Evolutionary conservation across 37 sponge, comb jelly and placozoan species (phyloP), one percentile per base, ranked within the genome.

Genomic region (Ephydatia muelleri): DNA sequence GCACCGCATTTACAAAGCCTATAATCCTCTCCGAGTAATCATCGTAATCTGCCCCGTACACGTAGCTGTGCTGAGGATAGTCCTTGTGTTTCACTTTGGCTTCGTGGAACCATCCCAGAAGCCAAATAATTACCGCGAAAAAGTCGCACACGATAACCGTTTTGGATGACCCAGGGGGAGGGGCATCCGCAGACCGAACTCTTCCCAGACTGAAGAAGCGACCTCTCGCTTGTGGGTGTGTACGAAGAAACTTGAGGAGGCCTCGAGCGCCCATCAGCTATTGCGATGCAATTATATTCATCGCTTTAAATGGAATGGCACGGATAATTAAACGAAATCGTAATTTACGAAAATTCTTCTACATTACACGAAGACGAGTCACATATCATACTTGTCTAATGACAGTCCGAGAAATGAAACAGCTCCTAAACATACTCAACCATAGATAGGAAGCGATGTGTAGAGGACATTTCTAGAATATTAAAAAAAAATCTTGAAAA

Each of bases 251-350:
- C 28, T 84, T 86, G 36, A 71, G 86, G 0, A 86, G 75, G 0
- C 86, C 73, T 11, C 27, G 26, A 16, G 79, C 79, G 27, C 86
- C 86, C 86, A 86, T 86, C 67, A n/a, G n/a, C n/a, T n/a, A n/a
- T n/a, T n/a, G n/a, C n/a, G n/a, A n/a, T n/a, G n/a, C n/a, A n/a
- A n/a, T n/a, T n/a, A n/a, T n/a, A n/a, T n/a, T n/a, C n/a, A n/a
- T n/a, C n/a, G n/a, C n/a, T n/a, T n/a, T n/a, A n/a, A n/a, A n/a
- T n/a, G n/a, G n/a, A n/a, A n/a, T n/a, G n/a, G n/a, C n/a, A n/a
- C n/a, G n/a, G n/a, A n/a, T n/a, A n/a, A n/a, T n/a, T n/a, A n/a
- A n/a, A n/a, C n/a, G n/a, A n/a, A n/a, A n/a, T n/a, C n/a, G n/a
- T n/a, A n/a, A n/a, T n/a, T n/a, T n/a, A n/a, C n/a, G n/a, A n/a